These are phyloP conservation scores for Leucosticte australis DNA, from an alignment of 2,113 vertebrate genomes.

Conservation along the genomic window DNA sequence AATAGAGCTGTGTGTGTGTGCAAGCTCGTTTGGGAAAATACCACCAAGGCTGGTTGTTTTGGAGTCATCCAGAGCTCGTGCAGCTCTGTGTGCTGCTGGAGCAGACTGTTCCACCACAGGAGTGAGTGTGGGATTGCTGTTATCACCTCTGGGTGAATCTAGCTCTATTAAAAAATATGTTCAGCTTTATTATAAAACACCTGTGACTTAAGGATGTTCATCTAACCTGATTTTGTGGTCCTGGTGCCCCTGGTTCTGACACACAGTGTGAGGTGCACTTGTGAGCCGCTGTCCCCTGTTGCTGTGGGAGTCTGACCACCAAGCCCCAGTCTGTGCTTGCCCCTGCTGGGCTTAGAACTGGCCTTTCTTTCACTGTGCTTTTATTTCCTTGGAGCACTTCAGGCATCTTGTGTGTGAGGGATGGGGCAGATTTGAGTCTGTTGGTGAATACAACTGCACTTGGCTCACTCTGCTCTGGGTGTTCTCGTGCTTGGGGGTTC, in stretches of 20 bases:
- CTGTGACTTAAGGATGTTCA: background rate
- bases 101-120: background rate
- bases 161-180: background rate
- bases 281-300: background rate
- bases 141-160: background rate
- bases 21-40: background rate
- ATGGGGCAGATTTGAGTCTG: background rate
- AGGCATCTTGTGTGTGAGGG: background rate
- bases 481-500: background rate
- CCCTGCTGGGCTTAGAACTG: background rate
- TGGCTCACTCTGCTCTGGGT: background rate
- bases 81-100: background rate
- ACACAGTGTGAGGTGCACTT: fast-evolving
- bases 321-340: background rate
- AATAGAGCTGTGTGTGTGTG: background rate
- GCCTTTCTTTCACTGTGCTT: too few relatives aligned
- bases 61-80: fast-evolving
- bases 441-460: background rate
- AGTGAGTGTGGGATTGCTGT: background rate
- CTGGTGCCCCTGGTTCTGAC: fast-evolving
- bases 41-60: background rate
- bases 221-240: background rate
- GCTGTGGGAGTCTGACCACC: background rate
- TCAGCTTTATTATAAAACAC: background rate
- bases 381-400: background rate